Evolutionary conservation across 2,888 invertebrate species (phyloP).

Genomic region (Brassicogethes aeneus): DNA sequence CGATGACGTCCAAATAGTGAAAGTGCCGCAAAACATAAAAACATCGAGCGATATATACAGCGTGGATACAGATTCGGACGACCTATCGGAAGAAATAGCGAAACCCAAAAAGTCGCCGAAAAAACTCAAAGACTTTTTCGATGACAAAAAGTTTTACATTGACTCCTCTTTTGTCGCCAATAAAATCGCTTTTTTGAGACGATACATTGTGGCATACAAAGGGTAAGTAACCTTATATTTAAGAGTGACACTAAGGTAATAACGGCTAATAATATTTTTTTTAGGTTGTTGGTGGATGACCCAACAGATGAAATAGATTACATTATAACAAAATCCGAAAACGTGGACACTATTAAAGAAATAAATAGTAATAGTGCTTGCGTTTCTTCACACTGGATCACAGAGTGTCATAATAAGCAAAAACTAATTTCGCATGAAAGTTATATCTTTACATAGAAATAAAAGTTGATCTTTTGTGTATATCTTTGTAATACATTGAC

Average conservation of each 20-base stretch:
- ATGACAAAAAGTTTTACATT: constrained; percentile 43
- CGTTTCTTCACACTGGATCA: constrained; percentile 52
- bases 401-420: constrained; percentile 46
- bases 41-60: constrained; percentile 21
- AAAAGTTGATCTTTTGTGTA: too few species aligned
- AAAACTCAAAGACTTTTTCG: constrained; percentile 44
- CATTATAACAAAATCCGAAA: constrained; percentile 26
- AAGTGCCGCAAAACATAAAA: constrained; percentile 12
- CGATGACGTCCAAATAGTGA: constrained; percentile 6
- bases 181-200: constrained; percentile 32
- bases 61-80: constrained; percentile 38
- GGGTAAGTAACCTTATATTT: constrained; percentile 38
- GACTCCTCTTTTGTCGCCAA: constrained; percentile 34
- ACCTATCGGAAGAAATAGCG: constrained; percentile 4
- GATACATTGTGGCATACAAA: constrained; percentile 55
- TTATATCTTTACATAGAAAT: neutral
- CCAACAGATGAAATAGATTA: constrained; percentile 27
- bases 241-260: neutral
- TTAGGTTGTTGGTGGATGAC: constrained; percentile 28
- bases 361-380: constrained; percentile 26
- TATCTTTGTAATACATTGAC: too few species aligned
- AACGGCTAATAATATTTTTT: constrained; percentile 5
- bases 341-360: constrained; percentile 23
- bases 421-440: constrained; percentile 20
- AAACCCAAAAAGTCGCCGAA: constrained; percentile 11